Evolutionary conservation across 1,140 invertebrate genomes (phyloP), one percentile per base, ranked within the genome.

Genomic region (Vanessa tameamea): DNA sequence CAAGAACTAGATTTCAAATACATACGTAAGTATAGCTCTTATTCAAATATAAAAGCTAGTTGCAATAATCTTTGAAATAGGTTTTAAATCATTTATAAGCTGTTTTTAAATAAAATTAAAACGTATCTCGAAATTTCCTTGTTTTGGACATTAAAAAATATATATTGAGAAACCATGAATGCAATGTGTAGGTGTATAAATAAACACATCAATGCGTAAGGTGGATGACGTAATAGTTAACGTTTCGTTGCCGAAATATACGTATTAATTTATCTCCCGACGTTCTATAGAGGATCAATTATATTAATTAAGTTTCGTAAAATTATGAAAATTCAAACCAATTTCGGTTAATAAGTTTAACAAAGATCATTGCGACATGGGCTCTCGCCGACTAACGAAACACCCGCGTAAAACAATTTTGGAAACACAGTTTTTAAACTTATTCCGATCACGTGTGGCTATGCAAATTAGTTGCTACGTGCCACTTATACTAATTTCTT

Each of bases 401-500:
- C 37, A n/a, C 47, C 48, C 26, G 66, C 75, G 72, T 55, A 69
- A 64, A 67, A 79, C 65, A 55, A 76, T 81, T 79, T 82, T 48
- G 74, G 74, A 77, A 80, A 79, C 74, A 73, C 50, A 65, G 15
- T 70, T 74, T 78, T 67, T 73, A 77, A 79, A 78, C 77, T 75
- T 47, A 71, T 82, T 85, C 86, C 84, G 78, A 81, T 89, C 85
- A 85, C 82, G 87, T 80, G 26, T 43, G 67, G 43, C 47, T 81
- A 87, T 88, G 85, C 76, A 82, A 87, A 87, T 87, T 65, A 63
- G 64, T 59, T 59, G 79, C 80, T 86, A 83, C 84, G 86, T 86
- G 83, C 61, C 69, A 61, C 43, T 73, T 79, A 80, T 86, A 78
- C 75, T 73, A 74, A 87, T 78, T 73, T 76, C 26, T 74, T 72